Percentiles rank a stretch among this genome's conserved stretches.
These are phyloP conservation scores for Petrosia ficiformis DNA, from an alignment of 37 sponge, comb jelly and placozoan species.

Conservation along the genomic window DNA sequence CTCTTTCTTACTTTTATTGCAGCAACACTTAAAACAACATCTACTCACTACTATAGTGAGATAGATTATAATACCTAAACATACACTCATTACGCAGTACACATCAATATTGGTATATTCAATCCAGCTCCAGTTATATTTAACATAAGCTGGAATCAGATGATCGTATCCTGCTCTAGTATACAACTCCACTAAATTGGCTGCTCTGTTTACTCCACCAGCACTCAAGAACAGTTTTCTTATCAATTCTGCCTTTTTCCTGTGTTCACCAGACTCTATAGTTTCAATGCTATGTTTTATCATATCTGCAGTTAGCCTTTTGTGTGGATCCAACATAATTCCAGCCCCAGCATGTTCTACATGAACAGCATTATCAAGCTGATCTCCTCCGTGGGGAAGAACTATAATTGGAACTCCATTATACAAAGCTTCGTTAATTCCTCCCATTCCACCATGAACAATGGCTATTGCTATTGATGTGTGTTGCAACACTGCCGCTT, in stretches of 20 bases:
- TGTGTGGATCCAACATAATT: background rate
- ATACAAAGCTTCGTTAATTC: constrained; percentile 39
- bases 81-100: background rate
- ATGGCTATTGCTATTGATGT: constrained; percentile 37
- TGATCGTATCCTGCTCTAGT: constrained; percentile 45
- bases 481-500: constrained; percentile 28
- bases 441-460: constrained; percentile 50
- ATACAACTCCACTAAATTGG: constrained; percentile 56
- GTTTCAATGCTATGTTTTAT: background rate
- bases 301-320: background rate
- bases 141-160: constrained; percentile 58
- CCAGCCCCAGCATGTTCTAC: background rate
- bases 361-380: constrained; percentile 12
- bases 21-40: background rate
- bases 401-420: constrained; percentile 39
- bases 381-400: constrained; percentile 2
- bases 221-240: constrained; percentile 18
- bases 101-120: constrained; percentile 60
- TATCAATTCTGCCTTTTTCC: background rate
- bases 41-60: background rate
- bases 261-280: background rate
- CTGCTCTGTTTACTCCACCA: constrained; percentile 40
- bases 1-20: background rate
- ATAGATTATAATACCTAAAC: background rate
- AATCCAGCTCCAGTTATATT: constrained; percentile 58